Evolutionary conservation across 2,113 vertebrate species (phyloP).

Genomic region (Prinia subflava): DNA sequence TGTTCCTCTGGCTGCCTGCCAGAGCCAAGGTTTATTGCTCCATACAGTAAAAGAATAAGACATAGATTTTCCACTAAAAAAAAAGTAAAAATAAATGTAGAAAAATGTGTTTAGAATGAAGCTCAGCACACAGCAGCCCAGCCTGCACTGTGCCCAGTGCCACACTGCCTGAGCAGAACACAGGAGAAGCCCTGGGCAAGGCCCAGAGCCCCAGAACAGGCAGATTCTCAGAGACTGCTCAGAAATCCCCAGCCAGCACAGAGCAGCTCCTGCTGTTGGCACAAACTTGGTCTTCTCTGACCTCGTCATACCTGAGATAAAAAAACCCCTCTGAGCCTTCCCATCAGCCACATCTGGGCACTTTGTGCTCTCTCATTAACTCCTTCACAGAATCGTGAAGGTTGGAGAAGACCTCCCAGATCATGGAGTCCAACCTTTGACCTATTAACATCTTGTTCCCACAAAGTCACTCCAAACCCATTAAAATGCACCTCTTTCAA

Average conservation of each 20-base stretch:
- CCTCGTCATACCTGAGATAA: neutral
- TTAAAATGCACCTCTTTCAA: neutral
- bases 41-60: neutral
- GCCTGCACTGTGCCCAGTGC: neutral
- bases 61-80: neutral
- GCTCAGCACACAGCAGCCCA: neutral
- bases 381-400: neutral
- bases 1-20: neutral
- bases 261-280: neutral
- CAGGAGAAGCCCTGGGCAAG: neutral
- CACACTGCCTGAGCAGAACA: neutral
- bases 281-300: neutral
- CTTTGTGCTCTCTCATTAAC: neutral
- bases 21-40: neutral
- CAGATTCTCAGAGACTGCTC: neutral
- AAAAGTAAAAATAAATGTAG: neutral
- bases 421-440: fast-evolving
- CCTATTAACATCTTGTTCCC: neutral
- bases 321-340: neutral
- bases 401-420: neutral
- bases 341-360: neutral
- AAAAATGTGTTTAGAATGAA: neutral
- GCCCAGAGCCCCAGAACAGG: neutral
- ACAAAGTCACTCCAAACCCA: neutral
- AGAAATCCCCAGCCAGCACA: neutral